Evolutionary conservation across 2,797 vertebrate species (phyloP), one percentile per base, ranked within the genome.

Genomic region (Pelodytes ibericus): DNA sequence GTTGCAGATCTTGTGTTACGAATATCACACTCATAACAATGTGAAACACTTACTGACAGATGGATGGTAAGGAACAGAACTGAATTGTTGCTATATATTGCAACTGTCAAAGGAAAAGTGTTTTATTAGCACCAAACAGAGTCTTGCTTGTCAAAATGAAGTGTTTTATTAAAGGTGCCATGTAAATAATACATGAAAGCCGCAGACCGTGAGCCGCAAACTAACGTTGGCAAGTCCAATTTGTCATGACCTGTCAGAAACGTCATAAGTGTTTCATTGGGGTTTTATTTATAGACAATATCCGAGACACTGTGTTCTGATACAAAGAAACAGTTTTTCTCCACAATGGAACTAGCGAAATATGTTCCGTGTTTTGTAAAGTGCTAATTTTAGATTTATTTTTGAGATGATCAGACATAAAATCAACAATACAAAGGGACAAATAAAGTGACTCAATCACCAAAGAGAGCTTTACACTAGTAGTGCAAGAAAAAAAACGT

Each of bases 101-200:
- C 29, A 77, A 57, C 61, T 66, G 75, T 77, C 75, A 77, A 26
- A 53, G 60, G 25, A 47, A 33, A 71, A 67, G 69, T 58, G 24
- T 77, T 77, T 67, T 77, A 77, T 77, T 66, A 72, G 57, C 60
- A 30, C 31, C 27, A 44, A 71, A 25, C 53, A 36, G 51, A 66
- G 68, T 60, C 69, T 25, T 8, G 30, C 75, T 66, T 72, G 75
- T 77, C 75, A 71, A 26, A 71, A 65, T 56, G 49, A 77, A 77
- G 68, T 72, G 61, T 72, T 77, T 72, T 77, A 77, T 77, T 77
- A 77, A 67, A 66, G 53, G 39, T 44, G 44, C 63, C 69, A 72
- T 66, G 69, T 77, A 77, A 72, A 72, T 72, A 77, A 57, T 41
- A 61, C 41, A 72, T 59, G 36, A 56, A 29, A 71, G 29, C 30